These are phyloP conservation scores for Gadopsis bispinosus DNA, from an alignment of 2,797 vertebrate genomes.

Conservation along the genomic window DNA sequence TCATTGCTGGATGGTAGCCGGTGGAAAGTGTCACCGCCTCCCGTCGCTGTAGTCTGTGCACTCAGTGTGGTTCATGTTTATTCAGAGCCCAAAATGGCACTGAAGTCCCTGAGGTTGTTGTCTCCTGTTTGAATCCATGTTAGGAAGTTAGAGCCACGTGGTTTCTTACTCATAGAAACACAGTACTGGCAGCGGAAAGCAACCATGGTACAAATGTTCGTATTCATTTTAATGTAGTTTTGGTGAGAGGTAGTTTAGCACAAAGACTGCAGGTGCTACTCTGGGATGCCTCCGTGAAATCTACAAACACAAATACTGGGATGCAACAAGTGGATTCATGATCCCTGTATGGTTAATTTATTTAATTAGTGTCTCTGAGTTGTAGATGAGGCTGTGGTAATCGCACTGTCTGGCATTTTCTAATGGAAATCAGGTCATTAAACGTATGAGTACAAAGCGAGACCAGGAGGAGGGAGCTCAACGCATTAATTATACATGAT, in stretches of 20 bases:
- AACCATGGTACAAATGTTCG: neutral
- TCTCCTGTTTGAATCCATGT: slow-evolving; percentile 5
- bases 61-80: slow-evolving; percentile 13
- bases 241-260: slow-evolving; percentile 22
- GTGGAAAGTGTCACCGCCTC: slow-evolving; percentile 18
- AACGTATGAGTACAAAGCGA: slow-evolving; percentile 48
- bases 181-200: slow-evolving; percentile 4
- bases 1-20: slow-evolving; percentile 33
- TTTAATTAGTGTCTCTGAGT: slow-evolving; percentile 46
- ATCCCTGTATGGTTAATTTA: slow-evolving; percentile 57
- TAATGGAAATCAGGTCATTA: slow-evolving; percentile 69
- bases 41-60: slow-evolving; percentile 31
- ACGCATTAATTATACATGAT: slow-evolving; percentile 55
- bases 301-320: slow-evolving; percentile 38
- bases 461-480: slow-evolving; percentile 29
- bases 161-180: neutral
- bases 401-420: slow-evolving; percentile 54
- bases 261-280: slow-evolving; percentile 53
- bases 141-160: neutral
- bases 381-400: slow-evolving; percentile 27
- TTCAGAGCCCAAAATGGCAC: slow-evolving; percentile 16
- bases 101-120: slow-evolving; percentile 15
- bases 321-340: slow-evolving; percentile 48
- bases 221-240: slow-evolving; percentile 1
- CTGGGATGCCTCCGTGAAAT: slow-evolving; percentile 32